phyloP scores from a whole-genome alignment of 92 coral and sea anemone species.

The Umimayanthus chanpuru region DNA sequence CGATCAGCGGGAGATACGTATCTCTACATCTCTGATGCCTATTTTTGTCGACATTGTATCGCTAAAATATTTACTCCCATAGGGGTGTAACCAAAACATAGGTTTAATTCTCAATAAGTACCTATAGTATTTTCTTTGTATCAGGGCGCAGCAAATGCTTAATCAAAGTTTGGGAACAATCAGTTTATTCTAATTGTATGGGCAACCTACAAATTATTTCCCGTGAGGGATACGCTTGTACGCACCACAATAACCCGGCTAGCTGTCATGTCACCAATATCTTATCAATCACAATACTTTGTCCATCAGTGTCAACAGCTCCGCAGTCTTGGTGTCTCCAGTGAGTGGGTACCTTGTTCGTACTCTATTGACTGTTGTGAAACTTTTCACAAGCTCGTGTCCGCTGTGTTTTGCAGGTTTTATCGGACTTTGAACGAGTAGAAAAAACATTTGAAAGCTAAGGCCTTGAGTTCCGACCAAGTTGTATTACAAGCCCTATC shows the following conservation, averaged over 20 bases:
- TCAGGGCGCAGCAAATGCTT: background rate
- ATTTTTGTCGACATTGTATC: background rate
- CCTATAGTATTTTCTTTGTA: background rate
- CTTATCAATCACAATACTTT: background rate
- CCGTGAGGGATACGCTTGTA: conserved; percentile 9
- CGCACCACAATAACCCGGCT: conserved; percentile 7
- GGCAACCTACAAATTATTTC: background rate
- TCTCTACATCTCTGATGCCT: background rate
- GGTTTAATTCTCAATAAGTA: background rate
- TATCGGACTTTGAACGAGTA: no score
- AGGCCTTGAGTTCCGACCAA: background rate
- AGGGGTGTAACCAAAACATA: background rate
- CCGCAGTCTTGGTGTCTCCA: background rate
- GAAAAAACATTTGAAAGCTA: background rate
- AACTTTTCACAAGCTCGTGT: no score
- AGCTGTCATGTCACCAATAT: background rate
- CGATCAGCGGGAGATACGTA: background rate
- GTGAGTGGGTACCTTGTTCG: background rate
- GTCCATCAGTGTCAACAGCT: background rate
- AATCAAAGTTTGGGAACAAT: background rate
- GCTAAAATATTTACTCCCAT: no score
- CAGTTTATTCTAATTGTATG: background rate
- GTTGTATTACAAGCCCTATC: background rate
- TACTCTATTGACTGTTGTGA: background rate
- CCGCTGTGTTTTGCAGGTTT: conserved; percentile 9